Base-by-base conservation (phyloP, 2,113 vertebrate species). In the Microtus pennsylvanicus region DNA sequence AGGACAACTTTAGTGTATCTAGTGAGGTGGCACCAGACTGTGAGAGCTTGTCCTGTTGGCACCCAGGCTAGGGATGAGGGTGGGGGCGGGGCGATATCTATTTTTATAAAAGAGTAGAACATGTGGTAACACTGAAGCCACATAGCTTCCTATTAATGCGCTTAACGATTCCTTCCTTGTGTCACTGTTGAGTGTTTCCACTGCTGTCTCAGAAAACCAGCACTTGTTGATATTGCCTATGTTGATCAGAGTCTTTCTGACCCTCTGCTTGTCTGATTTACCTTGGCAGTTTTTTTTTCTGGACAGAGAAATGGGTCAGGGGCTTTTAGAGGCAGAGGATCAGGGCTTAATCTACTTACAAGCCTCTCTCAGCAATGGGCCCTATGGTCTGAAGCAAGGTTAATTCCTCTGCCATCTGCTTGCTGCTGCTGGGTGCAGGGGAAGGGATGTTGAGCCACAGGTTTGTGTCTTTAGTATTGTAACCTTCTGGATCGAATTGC, bases 261-360 rank as follows among this genome's bases (percentile, higher is more conserved):
- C 33, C 69, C 67, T 92, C 6, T 16, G 80, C 83, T 77, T 33
- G 50, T 74, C 80, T 28, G 50, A 81, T 58, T 95, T 58, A 86
- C 90, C 94, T 5, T 86, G 83, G 90, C 77, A 24, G 87, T 95
- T 98, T 97, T 92, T 87, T 85, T 93, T 63, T 93, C 55, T 35
- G 0, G 2, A 45, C 80, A 5, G 75, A 95, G 83, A 97, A 97
- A 67, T 95, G 93, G 94, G 97, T 95, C 97, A 97, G 92, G 65
- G 90, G 87, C 81, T 78, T 74, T 75, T 14, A 52, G 42, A 67
- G 65, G 55, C 81, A 90, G 96, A 95, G 89, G 92, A 95, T 96
- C 87, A 88, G 90, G 42, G 86, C 75, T 65, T 96, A 89, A 95
- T 97, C 93, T 47, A 86, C 80, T 52, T 80, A 5, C 63, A 61